Base-by-base conservation (phyloP, 2,797 vertebrate genomes). In the Danio kyathit region DNA sequence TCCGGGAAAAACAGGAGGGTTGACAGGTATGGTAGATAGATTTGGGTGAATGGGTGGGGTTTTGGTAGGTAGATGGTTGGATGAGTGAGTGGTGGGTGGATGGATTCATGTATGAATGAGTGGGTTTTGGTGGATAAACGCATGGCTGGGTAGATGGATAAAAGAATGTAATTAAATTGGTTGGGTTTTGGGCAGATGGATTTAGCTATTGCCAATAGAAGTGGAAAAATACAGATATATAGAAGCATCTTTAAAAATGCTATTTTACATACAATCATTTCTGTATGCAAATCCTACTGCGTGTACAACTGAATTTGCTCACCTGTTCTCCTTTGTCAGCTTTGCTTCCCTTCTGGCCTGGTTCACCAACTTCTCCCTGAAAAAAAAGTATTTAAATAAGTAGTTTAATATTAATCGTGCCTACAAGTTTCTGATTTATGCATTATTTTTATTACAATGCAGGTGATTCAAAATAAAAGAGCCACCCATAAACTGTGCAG, bases 241-340 rank as follows among this genome's bases (percentile, higher is more conserved):
- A 7, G 38, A 60, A 40, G 13, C 13, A 51, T 69, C 29, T 29
- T 51, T 13, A 21, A 19, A 49, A 29, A 51, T 9, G 5, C 44
- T 49, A 16, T 51, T 69, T 16, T 10, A 46, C 19, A 43, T 21
- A 46, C 6, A 65, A 46, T 44, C 6, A 1, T 6, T 46, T 65
- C 10, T 46, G n/a, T 11, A 66, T 46, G 10, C 46, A 51, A 38
- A 69, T 67, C 0, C 0, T 40, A 17, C 14, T 41, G 6, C 19
- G n/a, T 17, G 49, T 54, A 13, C 4, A 69, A 38, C 38, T 13
- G 14, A 73, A 52, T 12, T 13, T 48, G 94, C 95, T 90, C 85
- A 99, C 98, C 13, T 97, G 98, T 90, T 99, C 98, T 90, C 98
- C 98, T 88, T 99, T 99, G 93, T 98, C 97, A 0, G 94, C 98